phyloP scores from a whole-genome alignment of 2,888 invertebrate species.

The Keiferia lycopersicella region DNA sequence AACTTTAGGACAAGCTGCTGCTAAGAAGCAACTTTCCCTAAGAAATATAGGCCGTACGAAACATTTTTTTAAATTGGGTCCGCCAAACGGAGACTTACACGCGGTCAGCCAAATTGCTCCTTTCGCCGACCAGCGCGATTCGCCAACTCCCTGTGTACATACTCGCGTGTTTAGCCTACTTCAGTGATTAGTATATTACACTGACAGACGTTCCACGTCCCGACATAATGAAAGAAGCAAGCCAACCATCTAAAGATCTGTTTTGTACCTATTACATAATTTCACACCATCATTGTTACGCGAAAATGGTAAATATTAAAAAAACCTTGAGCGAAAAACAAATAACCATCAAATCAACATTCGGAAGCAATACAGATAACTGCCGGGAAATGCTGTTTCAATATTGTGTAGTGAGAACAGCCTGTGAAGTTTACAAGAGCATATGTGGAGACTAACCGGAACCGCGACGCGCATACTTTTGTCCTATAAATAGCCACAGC shows the following conservation, averaged over 20 bases:
- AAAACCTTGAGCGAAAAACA: neutral
- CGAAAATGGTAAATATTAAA: neutral
- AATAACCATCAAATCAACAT: neutral
- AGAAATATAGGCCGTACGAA: no score
- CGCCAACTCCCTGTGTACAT: no score
- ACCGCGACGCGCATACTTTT: slow-evolving; percentile 38
- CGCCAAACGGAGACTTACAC: no score
- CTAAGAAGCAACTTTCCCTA: no score
- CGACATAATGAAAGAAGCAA: neutral
- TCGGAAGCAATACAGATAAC: neutral
- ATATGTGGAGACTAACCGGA: slow-evolving; percentile 22
- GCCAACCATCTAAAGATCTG: neutral
- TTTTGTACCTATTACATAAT: neutral
- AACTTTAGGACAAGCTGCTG: no score
- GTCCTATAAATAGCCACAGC: slow-evolving; percentile 53
- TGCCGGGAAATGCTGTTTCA: neutral
- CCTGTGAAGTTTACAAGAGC: neutral
- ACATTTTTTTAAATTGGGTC: no score
- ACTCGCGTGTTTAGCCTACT: no score
- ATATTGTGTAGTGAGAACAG: neutral
- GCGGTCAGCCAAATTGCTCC: no score
- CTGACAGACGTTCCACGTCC: neutral
- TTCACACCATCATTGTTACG: neutral
- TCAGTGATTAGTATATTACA: no score
- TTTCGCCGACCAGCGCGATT: no score